Evolutionary conservation across 1,140 invertebrate genomes (phyloP), one percentile per base, ranked within the genome.

Genomic region (Bombus polaris): DNA sequence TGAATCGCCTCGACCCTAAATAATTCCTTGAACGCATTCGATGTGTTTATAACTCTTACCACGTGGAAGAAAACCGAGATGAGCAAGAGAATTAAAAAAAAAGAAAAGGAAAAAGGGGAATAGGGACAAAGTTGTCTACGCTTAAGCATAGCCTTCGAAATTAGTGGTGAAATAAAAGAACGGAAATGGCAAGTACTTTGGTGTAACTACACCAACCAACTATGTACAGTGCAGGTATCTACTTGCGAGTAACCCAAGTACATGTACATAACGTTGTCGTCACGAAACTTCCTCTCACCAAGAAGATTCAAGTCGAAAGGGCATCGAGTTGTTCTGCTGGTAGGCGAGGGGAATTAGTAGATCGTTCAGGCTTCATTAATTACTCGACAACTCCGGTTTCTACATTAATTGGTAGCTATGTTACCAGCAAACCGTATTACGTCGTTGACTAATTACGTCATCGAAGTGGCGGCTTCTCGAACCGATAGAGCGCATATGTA

Each of bases 381-480:
- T 75, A 75, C 22, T 80, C 71, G 68, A 62, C 70, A 73, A 85
- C 18, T 47, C 59, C 32, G 65, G 42, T 72, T 66, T 68, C 78
- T 81, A 22, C 70, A 81, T 89, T 89, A 89, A 89, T 89, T 79
- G 66, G 66, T 88, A 82, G 71, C 81, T 89, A 78, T 79, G 89
- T 89, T 89, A 86, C 78, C 80, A 87, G 80, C 72, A 87, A 47
- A 81, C 57, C 88, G 78, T 89, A 89, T 89, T 89, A 89, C 78
- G 83, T 68, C 83, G 78, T 81, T 81, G 57, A 68, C 83, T 85
- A 85, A 85, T 85, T 85, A 85, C 83, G 57, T 78, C 80, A 77
- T 77, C 87, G 70, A 83, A 85, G 73, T 73, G 53, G 68, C 79
- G 70, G 42, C 66, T 57, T 57, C 71, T 73, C 88, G 73, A 83